Conservation (phyloP, 1,140 invertebrate genomes). For the Drosophila seguyi region DNA sequence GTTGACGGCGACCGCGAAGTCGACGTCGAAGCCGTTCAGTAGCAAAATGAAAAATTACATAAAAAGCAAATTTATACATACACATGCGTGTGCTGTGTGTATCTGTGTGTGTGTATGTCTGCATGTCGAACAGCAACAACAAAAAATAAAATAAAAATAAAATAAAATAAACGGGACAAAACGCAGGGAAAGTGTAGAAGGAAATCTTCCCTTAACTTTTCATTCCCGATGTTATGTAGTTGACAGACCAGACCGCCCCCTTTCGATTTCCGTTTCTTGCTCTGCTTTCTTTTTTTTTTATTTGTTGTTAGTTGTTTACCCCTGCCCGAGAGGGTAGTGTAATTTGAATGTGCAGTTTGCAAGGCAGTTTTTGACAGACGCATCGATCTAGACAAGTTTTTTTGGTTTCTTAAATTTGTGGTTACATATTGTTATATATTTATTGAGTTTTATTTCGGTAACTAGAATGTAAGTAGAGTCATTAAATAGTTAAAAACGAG, state of each 20-base stretch:
- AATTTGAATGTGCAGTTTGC: background rate
- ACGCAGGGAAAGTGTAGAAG: slow-evolving; percentile 36
- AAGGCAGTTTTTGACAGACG: background rate
- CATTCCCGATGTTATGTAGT: slow-evolving; percentile 76
- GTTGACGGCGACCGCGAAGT: background rate
- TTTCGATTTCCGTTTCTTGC: slow-evolving; percentile 16
- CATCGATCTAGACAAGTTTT: background rate
- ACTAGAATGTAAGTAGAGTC: no score
- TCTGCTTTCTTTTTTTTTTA: slow-evolving; percentile 49
- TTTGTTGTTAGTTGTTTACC: slow-evolving; percentile 56
- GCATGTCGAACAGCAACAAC: slow-evolving; percentile 14
- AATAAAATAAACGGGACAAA: slow-evolving; percentile 40
- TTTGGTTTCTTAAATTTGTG: background rate
- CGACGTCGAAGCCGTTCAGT: slow-evolving; percentile 20
- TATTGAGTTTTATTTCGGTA: background rate
- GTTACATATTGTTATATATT: no score
- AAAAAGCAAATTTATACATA: slow-evolving; percentile 74
- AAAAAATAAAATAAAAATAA: slow-evolving; percentile 21
- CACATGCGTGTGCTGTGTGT: slow-evolving; percentile 34
- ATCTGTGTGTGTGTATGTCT: slow-evolving; percentile 25
- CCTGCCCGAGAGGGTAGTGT: slow-evolving; percentile 4
- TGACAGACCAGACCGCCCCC: slow-evolving; percentile 60
- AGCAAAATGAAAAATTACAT: slow-evolving; percentile 78
- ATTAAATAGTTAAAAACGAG: background rate
- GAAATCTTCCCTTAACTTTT: slow-evolving; percentile 79